A percentile compares a stretch with the other conserved stretches of the same genome.
Evolutionary conservation across 2,113 vertebrate species (phyloP).

Genomic region (Epinephelus cyanopodus): DNA sequence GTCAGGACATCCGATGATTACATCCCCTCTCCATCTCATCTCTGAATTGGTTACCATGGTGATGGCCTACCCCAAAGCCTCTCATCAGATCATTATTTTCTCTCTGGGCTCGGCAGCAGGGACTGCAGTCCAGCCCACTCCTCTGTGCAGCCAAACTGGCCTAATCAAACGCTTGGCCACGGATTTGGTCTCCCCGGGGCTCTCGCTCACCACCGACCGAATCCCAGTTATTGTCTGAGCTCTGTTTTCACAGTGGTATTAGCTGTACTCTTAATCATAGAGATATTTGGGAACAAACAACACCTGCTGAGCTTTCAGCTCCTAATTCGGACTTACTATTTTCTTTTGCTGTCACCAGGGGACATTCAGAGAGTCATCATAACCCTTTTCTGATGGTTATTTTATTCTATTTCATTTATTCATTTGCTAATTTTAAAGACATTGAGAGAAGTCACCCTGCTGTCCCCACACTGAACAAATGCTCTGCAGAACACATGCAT

Average conservation of each 20-base stretch:
- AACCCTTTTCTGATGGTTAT: neutral
- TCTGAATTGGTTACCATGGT: slow-evolving; percentile 52
- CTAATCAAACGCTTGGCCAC: slow-evolving; percentile 58
- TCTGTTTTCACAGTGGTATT: slow-evolving; percentile 31
- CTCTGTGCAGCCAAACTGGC: slow-evolving; percentile 36
- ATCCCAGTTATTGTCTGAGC: slow-evolving; percentile 42
- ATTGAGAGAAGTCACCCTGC: neutral
- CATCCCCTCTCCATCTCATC: slow-evolving; percentile 29
- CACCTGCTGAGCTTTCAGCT: slow-evolving; percentile 37
- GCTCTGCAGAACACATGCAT: neutral
- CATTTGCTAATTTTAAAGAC: neutral
- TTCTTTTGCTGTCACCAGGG: neutral
- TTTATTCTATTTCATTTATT: neutral
- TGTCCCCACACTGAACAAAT: neutral
- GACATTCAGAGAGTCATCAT: neutral
- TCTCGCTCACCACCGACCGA: neutral
- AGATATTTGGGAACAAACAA: slow-evolving; percentile 40
- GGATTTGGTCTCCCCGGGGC: slow-evolving; percentile 36
- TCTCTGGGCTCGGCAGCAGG: slow-evolving; percentile 6
- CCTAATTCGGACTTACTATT: slow-evolving; percentile 2
- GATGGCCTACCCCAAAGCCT: slow-evolving; percentile 36
- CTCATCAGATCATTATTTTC: slow-evolving; percentile 67
- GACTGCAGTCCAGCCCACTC: slow-evolving; percentile 26
- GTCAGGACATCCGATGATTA: slow-evolving; percentile 45
- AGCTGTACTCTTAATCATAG: slow-evolving; percentile 54